These are phyloP conservation scores for Aythya baeri DNA, from an alignment of 2,113 vertebrate species.

Conservation along the genomic window DNA sequence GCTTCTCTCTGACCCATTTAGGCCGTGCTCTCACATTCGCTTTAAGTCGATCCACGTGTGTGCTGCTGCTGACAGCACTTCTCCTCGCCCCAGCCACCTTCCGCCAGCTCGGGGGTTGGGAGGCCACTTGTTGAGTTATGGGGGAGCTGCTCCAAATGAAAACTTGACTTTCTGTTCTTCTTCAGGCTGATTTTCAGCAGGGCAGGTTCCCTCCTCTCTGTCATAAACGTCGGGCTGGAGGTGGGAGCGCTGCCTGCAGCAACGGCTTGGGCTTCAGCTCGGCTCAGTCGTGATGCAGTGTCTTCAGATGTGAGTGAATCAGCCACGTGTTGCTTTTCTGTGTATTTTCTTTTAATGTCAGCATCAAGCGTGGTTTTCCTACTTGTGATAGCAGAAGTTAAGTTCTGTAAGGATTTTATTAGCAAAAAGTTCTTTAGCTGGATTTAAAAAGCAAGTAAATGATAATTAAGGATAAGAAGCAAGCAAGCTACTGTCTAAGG, in stretches of 20 bases:
- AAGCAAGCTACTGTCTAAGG: background rate
- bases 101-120: background rate
- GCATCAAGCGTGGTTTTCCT: background rate
- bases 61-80: slow-evolving; percentile 18
- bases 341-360: background rate
- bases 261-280: background rate
- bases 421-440: background rate
- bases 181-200: background rate
- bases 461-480: background rate
- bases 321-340: background rate
- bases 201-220: background rate
- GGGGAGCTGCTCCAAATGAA: background rate
- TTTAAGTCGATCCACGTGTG: slow-evolving; percentile 16
- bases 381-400: rapidly evolving
- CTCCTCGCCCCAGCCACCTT: slow-evolving; percentile 1
- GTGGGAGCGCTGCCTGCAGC: background rate
- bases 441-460: background rate
- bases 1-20: slow-evolving; percentile 53
- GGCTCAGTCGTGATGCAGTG: background rate
- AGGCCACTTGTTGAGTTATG: background rate
- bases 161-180: background rate
- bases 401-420: background rate
- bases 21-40: background rate
- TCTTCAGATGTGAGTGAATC: background rate
- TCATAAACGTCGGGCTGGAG: background rate